These are phyloP conservation scores for Bovichtus diacanthus DNA, from an alignment of 2,797 vertebrate species.

Conservation along the genomic window DNA sequence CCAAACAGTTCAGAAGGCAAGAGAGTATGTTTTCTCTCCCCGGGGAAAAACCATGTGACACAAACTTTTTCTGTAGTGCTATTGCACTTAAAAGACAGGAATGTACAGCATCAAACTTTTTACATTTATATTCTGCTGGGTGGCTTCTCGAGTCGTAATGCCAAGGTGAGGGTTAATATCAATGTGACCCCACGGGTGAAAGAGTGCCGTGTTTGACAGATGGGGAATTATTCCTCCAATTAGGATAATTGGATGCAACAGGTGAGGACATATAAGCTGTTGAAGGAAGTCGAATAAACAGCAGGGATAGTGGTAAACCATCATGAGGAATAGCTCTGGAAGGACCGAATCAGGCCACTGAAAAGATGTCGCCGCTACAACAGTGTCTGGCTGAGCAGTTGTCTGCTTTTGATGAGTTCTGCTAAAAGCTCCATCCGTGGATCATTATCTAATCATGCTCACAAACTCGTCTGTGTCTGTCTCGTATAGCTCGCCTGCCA, in stretches of 20 bases:
- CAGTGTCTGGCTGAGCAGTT: conserved; percentile 37
- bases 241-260: conserved; percentile 81
- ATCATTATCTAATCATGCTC: conserved; percentile 72
- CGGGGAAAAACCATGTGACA: conserved; percentile 61
- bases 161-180: conserved; percentile 70
- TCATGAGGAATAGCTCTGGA: conserved; percentile 40
- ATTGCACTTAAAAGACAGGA: conserved; percentile 54
- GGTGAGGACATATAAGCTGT: conserved; percentile 68
- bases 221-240: conserved; percentile 80
- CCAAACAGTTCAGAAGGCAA: conserved; percentile 70
- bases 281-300: conserved; percentile 63
- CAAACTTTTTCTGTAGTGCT: conserved; percentile 63
- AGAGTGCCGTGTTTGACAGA: conserved; percentile 70
- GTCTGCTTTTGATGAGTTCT: conserved; percentile 58
- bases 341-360: conserved; percentile 38
- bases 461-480: conserved; percentile 44
- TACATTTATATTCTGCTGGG: conserved; percentile 71
- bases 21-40: conserved; percentile 59
- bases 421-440: conserved; percentile 43
- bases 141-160: conserved; percentile 55
- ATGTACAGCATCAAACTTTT: conserved; percentile 60
- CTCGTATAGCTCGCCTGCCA: conserved; percentile 7
- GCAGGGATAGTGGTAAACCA: conserved; percentile 47
- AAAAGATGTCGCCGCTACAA: conserved; percentile 16
- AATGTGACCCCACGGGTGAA: conserved; percentile 73